phyloP scores from a whole-genome alignment of 2,113 vertebrate genomes.

The Dromas ardeola region DNA sequence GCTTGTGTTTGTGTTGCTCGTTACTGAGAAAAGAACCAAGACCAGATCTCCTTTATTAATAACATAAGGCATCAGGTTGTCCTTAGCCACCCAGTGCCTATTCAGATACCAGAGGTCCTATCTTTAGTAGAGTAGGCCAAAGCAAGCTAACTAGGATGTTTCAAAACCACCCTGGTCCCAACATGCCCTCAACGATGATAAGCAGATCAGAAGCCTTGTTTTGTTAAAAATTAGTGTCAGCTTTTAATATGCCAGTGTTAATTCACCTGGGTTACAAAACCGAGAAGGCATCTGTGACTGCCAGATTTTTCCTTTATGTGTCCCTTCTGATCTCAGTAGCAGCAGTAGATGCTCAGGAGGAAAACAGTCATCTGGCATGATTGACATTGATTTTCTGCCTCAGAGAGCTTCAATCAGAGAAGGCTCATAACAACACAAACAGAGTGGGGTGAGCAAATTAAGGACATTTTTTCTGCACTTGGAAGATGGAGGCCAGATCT shows the following conservation, averaged over 20 bases:
- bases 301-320: not conserved
- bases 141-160: not conserved
- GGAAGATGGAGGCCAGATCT: not conserved
- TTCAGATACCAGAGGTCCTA: not conserved
- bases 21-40: not conserved
- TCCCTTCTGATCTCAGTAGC: not conserved
- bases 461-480: not conserved
- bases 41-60: not conserved
- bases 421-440: not conserved
- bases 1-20: not conserved
- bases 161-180: not conserved
- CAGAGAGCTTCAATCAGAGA: not conserved
- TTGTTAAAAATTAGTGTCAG: not conserved
- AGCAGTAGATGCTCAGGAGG: slow-evolving; percentile 11
- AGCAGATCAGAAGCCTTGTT: not conserved
- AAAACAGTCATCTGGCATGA: slow-evolving; percentile 8
- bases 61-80: not conserved
- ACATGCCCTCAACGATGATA: not conserved
- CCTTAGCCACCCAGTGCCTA: not conserved
- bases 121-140: not conserved
- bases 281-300: accelerated
- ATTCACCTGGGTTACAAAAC: not conserved
- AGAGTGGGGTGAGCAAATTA: not conserved
- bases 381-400: slow-evolving; percentile 30
- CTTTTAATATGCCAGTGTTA: not conserved